Percentiles rank a stretch among this genome's conserved stretches.
Evolutionary conservation across 2,113 vertebrate genomes (phyloP).

Genomic region (Gracilinanus agilis): DNA sequence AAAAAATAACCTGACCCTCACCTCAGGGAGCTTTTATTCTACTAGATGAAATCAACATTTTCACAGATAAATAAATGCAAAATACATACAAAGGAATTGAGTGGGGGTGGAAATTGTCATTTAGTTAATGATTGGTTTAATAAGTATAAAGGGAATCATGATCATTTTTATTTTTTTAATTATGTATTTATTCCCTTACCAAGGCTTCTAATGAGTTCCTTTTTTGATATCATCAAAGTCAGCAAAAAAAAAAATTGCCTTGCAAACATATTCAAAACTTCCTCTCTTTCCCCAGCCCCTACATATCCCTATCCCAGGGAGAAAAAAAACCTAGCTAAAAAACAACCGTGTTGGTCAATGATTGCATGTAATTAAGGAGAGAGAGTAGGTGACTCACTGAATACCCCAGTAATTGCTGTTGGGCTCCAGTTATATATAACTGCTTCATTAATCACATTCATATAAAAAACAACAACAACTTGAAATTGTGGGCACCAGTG

Average conservation of each 20-base stretch:
- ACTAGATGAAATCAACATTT: neutral
- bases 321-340: neutral
- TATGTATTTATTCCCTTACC: neutral
- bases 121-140: neutral
- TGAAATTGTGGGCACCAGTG: neutral
- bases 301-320: neutral
- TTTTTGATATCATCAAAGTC: constrained; percentile 27
- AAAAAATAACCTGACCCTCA: neutral
- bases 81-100: neutral
- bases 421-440: neutral
- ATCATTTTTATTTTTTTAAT: neutral
- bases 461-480: neutral
- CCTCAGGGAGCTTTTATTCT: neutral
- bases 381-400: neutral
- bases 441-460: constrained; percentile 3
- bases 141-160: neutral
- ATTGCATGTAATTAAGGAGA: neutral
- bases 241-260: neutral
- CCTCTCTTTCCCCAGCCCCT: neutral
- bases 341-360: neutral
- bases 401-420: neutral
- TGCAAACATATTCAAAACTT: neutral
- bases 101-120: neutral
- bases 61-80: neutral
- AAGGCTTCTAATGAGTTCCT: neutral